A percentile compares a stretch with the other conserved stretches of the same genome.
phyloP scores from a whole-genome alignment of 2,113 vertebrate genomes.

The Halcyon senegalensis region DNA sequence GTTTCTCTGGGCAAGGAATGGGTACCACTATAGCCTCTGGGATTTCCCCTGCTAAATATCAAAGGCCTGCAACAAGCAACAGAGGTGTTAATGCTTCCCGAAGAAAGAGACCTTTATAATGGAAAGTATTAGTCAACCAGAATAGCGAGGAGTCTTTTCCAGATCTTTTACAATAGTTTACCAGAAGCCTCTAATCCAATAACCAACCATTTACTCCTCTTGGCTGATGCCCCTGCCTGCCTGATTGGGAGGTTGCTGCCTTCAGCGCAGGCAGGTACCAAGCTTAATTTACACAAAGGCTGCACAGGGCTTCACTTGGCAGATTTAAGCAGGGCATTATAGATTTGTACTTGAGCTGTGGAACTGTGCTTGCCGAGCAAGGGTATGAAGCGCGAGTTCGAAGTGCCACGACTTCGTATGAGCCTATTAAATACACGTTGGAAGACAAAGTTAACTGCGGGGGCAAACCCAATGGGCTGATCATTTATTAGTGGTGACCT shows the following conservation, averaged over 20 bases:
- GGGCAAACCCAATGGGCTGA: background rate
- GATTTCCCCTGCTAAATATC: conserved; percentile 52
- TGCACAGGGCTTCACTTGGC: rapidly evolving
- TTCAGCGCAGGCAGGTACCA: background rate
- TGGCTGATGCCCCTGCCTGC: background rate
- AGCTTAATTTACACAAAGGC: background rate
- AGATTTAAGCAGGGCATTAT: background rate
- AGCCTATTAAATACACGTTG: background rate
- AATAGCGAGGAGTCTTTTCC: background rate
- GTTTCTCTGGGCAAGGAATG: conserved; percentile 17
- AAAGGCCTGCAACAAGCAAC: conserved; percentile 22
- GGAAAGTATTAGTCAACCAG: conserved; percentile 38
- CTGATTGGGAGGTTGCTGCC: background rate
- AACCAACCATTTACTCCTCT: background rate
- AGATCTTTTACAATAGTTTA: background rate
- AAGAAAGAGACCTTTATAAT: conserved; percentile 16
- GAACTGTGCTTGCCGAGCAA: background rate
- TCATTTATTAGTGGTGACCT: background rate
- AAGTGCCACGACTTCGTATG: background rate
- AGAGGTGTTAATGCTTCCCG: conserved; percentile 21
- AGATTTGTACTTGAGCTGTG: background rate
- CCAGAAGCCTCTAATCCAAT: background rate
- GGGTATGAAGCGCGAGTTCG: background rate
- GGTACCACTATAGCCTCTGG: conserved; percentile 14
- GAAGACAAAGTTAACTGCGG: background rate